Conservation (phyloP, 2,113 vertebrate species). For the Tinamus guttatus region DNA sequence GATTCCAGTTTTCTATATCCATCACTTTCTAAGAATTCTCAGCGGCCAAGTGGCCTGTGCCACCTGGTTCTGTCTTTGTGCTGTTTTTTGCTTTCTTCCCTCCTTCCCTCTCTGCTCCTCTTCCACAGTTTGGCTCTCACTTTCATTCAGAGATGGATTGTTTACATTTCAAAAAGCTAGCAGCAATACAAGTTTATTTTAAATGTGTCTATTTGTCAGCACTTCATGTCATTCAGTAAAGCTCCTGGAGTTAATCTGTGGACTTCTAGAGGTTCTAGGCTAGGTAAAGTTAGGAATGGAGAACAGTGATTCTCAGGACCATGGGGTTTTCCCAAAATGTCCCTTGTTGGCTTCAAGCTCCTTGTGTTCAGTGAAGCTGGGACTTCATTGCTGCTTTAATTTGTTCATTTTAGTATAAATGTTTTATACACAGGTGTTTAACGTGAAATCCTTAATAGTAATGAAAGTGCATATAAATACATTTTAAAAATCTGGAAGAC, state of each 20-base stretch:
- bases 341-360: background rate
- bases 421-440: background rate
- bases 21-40: background rate
- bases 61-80: fast-evolving
- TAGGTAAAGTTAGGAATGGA: background rate
- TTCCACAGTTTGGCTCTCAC: background rate
- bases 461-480: background rate
- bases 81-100: background rate
- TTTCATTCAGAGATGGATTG: background rate
- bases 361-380: background rate
- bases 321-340: background rate
- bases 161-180: background rate
- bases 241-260: background rate
- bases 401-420: background rate
- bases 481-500: background rate
- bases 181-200: background rate
- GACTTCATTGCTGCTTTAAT: background rate
- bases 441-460: background rate
- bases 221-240: background rate
- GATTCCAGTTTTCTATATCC: background rate
- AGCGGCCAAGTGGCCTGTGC: fast-evolving
- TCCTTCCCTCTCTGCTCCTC: background rate
- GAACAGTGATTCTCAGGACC: background rate
- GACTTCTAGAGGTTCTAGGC: fast-evolving
- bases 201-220: background rate